Evolutionary conservation across 2,797 vertebrate genomes (phyloP).

Genomic region (Ispidina lecontei): DNA sequence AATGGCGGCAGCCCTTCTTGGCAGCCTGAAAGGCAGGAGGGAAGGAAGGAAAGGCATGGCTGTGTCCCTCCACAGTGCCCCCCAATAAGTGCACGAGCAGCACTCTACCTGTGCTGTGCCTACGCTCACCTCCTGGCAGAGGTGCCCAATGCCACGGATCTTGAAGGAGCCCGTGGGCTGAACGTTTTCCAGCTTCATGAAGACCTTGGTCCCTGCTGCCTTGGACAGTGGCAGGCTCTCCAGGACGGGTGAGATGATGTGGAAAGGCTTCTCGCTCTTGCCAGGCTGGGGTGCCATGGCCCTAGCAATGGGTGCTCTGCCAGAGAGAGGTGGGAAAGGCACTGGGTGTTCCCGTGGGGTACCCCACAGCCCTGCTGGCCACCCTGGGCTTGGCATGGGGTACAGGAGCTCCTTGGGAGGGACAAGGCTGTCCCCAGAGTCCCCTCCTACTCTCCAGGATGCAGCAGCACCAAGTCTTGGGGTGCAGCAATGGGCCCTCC

Average conservation of each 20-base stretch:
- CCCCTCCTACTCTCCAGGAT: fast-evolving
- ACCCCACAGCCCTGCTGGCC: not conserved
- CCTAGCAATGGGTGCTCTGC: not conserved
- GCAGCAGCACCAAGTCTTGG: not conserved
- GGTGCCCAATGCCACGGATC: conserved; percentile 90
- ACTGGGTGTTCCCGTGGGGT: fast-evolving
- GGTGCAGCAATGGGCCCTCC: fast-evolving
- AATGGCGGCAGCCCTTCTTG: conserved; percentile 81
- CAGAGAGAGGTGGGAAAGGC: not conserved
- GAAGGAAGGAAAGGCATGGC: fast-evolving
- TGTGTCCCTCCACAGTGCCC: fast-evolving
- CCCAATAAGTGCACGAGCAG: fast-evolving
- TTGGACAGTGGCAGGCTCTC: conserved; percentile 85
- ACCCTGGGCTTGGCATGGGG: fast-evolving
- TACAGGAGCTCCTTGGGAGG: no score
- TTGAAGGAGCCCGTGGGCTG: conserved; percentile 92
- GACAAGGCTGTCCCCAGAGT: not conserved
- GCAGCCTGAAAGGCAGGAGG: conserved; percentile 79
- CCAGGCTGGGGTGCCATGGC: conserved; percentile 13
- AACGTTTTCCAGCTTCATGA: conserved; percentile 89
- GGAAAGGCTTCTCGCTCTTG: conserved; percentile 63
- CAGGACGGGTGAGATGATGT: conserved; percentile 83
- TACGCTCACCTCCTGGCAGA: conserved; percentile 85
- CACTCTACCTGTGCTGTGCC: not conserved
- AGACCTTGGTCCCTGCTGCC: conserved; percentile 78